phyloP scores from a whole-genome alignment of 2,888 invertebrate species.

The Globia sparganii region DNA sequence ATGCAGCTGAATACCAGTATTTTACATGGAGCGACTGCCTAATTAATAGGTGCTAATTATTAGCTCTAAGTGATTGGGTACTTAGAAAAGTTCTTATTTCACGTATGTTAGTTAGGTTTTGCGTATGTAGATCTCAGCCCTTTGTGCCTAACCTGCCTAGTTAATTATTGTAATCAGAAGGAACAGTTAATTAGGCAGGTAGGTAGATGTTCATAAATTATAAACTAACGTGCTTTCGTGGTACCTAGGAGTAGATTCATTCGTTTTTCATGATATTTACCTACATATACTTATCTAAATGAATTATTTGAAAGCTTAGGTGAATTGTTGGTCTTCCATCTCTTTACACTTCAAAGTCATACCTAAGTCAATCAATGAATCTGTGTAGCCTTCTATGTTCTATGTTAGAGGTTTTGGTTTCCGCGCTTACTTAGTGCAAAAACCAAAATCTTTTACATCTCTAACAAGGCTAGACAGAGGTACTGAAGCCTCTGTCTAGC shows the following conservation, averaged over 20 bases:
- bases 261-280: background rate
- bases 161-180: slow-evolving; percentile 1
- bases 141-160: background rate
- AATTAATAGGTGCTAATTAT: slow-evolving; percentile 2
- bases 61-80: background rate
- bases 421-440: too few relatives aligned
- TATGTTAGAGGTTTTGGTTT: too few relatives aligned
- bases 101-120: background rate
- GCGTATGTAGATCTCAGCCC: background rate
- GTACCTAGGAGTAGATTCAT: background rate
- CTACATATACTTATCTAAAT: background rate
- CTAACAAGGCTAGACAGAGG: too few relatives aligned
- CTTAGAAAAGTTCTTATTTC: background rate
- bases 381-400: background rate
- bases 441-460: background rate
- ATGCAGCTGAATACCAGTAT: too few relatives aligned
- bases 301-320: background rate
- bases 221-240: background rate
- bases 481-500: background rate
- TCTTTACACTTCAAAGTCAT: background rate
- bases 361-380: background rate
- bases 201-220: background rate
- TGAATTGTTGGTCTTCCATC: background rate
- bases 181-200: background rate
- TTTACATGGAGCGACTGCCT: too few relatives aligned